Percentiles rank a stretch among this genome's conserved stretches.
These are phyloP conservation scores for Ferdinandea cuprea DNA, from an alignment of 2,888 invertebrate genomes.

Conservation along the genomic window DNA sequence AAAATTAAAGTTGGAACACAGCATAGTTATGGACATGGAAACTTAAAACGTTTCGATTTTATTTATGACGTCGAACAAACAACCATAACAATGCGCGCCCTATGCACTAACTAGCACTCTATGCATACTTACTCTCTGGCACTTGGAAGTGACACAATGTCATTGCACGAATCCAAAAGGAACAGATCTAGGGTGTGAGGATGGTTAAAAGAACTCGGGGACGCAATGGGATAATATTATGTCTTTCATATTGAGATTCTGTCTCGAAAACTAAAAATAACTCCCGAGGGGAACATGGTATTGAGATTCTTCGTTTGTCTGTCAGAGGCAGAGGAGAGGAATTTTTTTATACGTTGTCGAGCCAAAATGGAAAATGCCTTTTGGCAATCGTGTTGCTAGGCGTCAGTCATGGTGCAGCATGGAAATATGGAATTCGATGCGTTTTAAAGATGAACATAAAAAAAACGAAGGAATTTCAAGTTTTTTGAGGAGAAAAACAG, in stretches of 20 bases:
- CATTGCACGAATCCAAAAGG: constrained; percentile 51
- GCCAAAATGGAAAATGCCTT: constrained; percentile 11
- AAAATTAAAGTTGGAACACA: constrained; percentile 20
- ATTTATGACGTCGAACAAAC: constrained; percentile 48
- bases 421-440: constrained; percentile 16
- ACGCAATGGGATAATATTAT: background rate
- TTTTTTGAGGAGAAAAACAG: background rate
- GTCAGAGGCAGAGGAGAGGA: background rate
- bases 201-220: background rate
- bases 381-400: constrained; percentile 48
- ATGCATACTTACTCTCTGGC: constrained; percentile 53
- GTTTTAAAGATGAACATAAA: background rate
- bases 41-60: constrained; percentile 36
- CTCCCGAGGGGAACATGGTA: constrained; percentile 21
- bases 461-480: background rate
- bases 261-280: constrained; percentile 61
- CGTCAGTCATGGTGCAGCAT: constrained; percentile 34
- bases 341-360: constrained; percentile 3
- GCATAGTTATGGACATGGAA: background rate
- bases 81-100: constrained; percentile 14
- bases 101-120: constrained; percentile 19
- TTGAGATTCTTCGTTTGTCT: constrained; percentile 25
- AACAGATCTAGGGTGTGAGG: constrained; percentile 45
- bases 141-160: constrained; percentile 66
- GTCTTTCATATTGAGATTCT: constrained; percentile 49